Evolutionary conservation across 2,113 vertebrate species (phyloP).

Genomic region (Todiramphus chloris): DNA sequence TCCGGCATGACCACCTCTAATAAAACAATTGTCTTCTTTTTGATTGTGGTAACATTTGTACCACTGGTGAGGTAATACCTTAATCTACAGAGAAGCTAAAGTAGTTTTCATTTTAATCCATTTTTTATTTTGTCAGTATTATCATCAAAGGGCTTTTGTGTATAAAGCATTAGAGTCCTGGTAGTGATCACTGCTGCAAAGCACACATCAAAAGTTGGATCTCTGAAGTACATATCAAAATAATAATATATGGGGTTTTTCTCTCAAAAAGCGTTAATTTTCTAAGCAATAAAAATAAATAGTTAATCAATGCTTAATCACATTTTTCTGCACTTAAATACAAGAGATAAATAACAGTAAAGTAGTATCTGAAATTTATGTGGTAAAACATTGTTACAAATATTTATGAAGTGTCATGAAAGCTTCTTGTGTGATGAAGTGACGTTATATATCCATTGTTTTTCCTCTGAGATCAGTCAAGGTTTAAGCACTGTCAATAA

Average conservation of each 20-base stretch:
- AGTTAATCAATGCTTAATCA: background rate
- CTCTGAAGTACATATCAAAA: background rate
- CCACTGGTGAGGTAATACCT: background rate
- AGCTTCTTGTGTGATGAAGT: background rate
- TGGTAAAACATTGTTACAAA: background rate
- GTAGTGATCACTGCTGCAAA: background rate
- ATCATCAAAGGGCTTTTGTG: background rate
- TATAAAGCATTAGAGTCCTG: background rate
- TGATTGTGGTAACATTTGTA: background rate
- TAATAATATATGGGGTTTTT: background rate
- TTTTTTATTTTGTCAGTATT: background rate
- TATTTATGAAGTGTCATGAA: background rate
- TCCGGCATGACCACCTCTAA: background rate
- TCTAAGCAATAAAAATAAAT: background rate
- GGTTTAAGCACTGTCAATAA: conserved; percentile 3
- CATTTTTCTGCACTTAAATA: background rate
- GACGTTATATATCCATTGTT: background rate
- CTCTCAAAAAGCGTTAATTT: background rate
- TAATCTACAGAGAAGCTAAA: background rate
- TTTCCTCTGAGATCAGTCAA: conserved; percentile 35
- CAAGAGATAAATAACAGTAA: background rate
- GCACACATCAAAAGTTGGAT: background rate
- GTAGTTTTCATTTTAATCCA: background rate
- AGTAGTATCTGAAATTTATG: background rate
- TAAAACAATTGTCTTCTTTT: background rate